phyloP scores from a whole-genome alignment of 2,888 invertebrate genomes.

The Leptopilina drosophilae region DNA sequence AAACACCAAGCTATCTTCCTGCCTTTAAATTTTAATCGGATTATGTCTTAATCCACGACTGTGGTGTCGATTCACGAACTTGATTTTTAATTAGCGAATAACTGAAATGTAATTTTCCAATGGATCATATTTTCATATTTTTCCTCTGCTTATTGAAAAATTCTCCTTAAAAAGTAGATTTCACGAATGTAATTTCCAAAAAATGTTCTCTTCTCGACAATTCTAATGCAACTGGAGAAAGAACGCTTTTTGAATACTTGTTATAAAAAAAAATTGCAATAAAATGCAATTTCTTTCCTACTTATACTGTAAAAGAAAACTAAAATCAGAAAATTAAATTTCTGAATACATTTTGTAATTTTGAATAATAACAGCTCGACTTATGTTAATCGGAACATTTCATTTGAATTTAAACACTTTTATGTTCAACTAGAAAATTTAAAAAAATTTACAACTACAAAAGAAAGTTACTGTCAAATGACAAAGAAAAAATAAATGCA shows the following conservation, averaged over 20 bases:
- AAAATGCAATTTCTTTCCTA: no score
- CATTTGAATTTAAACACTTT: constrained; percentile 6
- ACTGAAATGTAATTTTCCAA: constrained; percentile 9
- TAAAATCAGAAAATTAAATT: no score
- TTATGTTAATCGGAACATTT: not conserved
- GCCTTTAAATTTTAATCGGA: constrained; percentile 36
- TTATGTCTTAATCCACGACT: constrained; percentile 24
- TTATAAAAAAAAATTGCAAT: no score
- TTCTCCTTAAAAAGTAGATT: no score
- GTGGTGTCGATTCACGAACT: constrained; percentile 9
- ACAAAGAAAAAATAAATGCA: no score
- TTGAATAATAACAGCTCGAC: not conserved
- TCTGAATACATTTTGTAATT: no score
- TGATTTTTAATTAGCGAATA: constrained; percentile 25
- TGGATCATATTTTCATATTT: not conserved
- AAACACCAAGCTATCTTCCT: constrained; percentile 29
- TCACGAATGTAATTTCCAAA: no score
- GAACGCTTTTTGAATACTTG: no score
- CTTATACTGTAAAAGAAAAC: no score
- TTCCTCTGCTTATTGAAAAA: not conserved
- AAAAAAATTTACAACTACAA: not conserved
- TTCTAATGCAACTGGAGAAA: no score
- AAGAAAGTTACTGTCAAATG: not conserved
- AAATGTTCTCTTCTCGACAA: no score
- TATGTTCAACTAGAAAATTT: no score